Evolutionary conservation across 2,888 invertebrate genomes (phyloP).

Genomic region (Ormyrus labotus): DNA sequence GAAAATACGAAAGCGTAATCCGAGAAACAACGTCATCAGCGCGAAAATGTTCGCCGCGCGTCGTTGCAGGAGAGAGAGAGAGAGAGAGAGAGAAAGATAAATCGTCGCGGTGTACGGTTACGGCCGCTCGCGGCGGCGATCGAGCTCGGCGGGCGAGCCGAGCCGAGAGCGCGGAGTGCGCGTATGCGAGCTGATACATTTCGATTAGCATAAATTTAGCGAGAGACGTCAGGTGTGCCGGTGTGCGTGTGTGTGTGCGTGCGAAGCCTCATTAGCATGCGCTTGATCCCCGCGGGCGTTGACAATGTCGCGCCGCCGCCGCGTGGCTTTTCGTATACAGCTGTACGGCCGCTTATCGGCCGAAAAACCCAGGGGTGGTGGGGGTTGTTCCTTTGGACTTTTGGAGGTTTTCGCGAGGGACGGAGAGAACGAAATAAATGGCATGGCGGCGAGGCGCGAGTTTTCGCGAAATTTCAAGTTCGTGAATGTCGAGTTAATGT

Average conservation of each 20-base stretch:
- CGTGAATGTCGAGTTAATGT: no score
- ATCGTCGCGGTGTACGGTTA: neutral
- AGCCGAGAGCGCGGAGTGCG: no score
- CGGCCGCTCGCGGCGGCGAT: neutral
- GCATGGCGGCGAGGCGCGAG: no score
- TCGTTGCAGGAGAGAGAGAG: neutral
- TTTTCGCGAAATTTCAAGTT: no score
- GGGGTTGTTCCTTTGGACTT: no score
- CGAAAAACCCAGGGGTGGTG: neutral
- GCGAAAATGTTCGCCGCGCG: conserved; percentile 1
- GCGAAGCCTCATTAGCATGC: conserved; percentile 69
- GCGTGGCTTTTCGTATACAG: conserved; percentile 13
- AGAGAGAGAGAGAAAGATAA: neutral
- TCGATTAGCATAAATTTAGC: conserved; percentile 75
- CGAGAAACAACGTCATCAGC: conserved; percentile 9
- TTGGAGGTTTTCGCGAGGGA: no score
- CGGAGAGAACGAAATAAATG: no score
- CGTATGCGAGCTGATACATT: conserved; percentile 70
- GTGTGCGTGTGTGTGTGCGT: no score
- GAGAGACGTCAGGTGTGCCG: conserved; percentile 70
- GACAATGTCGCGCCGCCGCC: conserved; percentile 15
- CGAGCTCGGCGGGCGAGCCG: neutral
- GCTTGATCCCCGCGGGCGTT: conserved; percentile 70
- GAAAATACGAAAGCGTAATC: neutral
- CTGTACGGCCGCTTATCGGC: neutral